Base-by-base conservation (phyloP, 1,140 invertebrate species). In the Pogonomyrmex californicus region DNA sequence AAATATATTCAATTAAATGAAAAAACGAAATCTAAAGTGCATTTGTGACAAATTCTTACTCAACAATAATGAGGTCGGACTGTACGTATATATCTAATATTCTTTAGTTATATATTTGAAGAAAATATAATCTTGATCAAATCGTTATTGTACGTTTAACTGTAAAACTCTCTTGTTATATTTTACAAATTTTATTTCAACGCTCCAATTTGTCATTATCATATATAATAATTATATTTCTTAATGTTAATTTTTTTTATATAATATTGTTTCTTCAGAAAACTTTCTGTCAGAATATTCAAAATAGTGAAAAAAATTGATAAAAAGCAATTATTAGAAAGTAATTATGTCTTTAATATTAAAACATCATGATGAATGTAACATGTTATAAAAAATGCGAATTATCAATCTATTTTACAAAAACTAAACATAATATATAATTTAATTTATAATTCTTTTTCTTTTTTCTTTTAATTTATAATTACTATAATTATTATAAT, bases 1-100 rank as follows among this genome's bases (percentile, higher is more conserved):
- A 4, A 41, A 41, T 33, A 65, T n/a, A 10, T 10, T 30, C 12
- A 81, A 81, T 70, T 70, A 41, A 70, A 68, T 54, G 36, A 47
- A 4, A 30, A 14, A 17, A 58, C 47, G 0, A 14, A 33, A 2
- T 23, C 54, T 2, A 68, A 47, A 10, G 12, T 10, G n/a, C n/a
- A 0, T 2, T 4, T 10, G 2, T 33, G 56, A 58, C 36, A 58
- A 78, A 30, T 2, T 0, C 14, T 17, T 14, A 9, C 23, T 10
- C 0, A 38, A 23, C n/a, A 51, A 3, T 33, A 36, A 49, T 30
- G 14, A 41, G 56, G 9, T 30, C 12, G 23, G 14, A 0, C 10
- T 47, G 38, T 68, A 68, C 65, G 23, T 68, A 68, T 30, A 17
- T 58, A 30, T 36, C 12, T 68, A 47, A 0, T 30, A 9, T 23